Percentiles rank a stretch among this genome's conserved stretches.
Evolutionary conservation across 2,113 vertebrate species (phyloP).

Genomic region (Neolamprologus tretocephalus): DNA sequence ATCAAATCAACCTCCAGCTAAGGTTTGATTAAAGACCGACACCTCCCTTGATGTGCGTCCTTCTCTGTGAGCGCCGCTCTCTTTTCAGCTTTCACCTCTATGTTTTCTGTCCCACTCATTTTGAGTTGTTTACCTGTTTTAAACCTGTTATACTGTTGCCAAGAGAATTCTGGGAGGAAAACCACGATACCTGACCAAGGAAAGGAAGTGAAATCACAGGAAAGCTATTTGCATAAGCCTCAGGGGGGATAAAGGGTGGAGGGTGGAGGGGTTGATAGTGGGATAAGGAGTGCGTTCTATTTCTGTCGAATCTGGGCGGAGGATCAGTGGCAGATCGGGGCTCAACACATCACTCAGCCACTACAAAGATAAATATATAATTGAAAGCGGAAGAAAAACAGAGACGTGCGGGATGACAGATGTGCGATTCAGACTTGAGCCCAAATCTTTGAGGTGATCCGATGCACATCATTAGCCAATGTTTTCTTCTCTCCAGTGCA

Average conservation of each 20-base stretch:
- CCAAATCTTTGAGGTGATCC: slow-evolving; percentile 20
- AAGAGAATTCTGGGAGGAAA: neutral
- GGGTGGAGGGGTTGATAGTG: neutral
- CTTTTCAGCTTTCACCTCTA: neutral
- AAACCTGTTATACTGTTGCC: neutral
- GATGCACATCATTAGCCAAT: slow-evolving; percentile 29
- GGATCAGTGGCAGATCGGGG: slow-evolving; percentile 32
- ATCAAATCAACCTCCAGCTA: slow-evolving; percentile 39
- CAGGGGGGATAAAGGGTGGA: neutral
- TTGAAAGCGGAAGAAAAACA: slow-evolving; percentile 25
- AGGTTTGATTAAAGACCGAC: slow-evolving; percentile 39
- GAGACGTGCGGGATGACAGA: slow-evolving; percentile 20
- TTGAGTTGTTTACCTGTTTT: slow-evolving; percentile 1
- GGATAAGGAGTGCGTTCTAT: slow-evolving; percentile 46
- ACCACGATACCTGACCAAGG: neutral
- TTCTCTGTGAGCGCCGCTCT: neutral
- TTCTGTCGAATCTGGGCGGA: slow-evolving; percentile 36
- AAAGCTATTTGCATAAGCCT: slow-evolving; percentile 46
- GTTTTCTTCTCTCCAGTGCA: neutral
- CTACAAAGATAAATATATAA: slow-evolving; percentile 48
- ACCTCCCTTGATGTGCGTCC: neutral
- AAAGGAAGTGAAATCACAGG: slow-evolving; percentile 5
- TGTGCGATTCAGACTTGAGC: neutral
- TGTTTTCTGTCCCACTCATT: neutral
- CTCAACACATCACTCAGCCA: slow-evolving; percentile 16